phyloP scores from a whole-genome alignment of 2,113 vertebrate species.

The Cercopithecus mona region DNA sequence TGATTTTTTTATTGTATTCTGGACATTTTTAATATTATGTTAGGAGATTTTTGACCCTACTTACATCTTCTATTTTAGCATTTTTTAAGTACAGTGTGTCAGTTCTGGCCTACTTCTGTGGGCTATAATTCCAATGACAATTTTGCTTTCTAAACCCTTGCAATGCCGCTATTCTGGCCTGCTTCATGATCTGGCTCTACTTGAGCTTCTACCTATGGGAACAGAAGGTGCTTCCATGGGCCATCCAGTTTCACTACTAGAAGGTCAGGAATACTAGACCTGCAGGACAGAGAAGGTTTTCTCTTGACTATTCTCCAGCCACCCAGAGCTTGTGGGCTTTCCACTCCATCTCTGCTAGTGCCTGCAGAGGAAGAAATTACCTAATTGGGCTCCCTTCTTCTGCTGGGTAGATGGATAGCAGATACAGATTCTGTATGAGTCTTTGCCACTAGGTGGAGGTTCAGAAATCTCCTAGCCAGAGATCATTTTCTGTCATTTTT shows the following conservation, averaged over 20 bases:
- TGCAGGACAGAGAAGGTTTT: background rate
- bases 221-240: background rate
- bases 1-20: background rate
- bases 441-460: background rate
- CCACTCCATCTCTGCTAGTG: background rate
- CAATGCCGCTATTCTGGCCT: background rate
- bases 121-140: background rate
- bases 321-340: background rate
- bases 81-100: background rate
- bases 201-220: background rate
- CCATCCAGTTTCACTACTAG: background rate
- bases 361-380: background rate
- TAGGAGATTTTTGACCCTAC: background rate
- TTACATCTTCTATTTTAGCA: conserved; percentile 11
- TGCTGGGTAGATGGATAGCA: background rate
- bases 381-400: background rate
- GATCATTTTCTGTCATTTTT: background rate
- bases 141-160: background rate
- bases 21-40: background rate
- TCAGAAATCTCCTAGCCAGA: background rate
- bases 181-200: background rate
- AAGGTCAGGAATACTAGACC: background rate
- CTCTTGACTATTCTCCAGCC: background rate
- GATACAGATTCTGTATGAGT: background rate
- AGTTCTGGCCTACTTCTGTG: background rate